Percentiles rank a stretch among this genome's conserved stretches.
Evolutionary conservation across 92 coral and sea anemone species (phyloP).

Genomic region (Bergia puertoricense): DNA sequence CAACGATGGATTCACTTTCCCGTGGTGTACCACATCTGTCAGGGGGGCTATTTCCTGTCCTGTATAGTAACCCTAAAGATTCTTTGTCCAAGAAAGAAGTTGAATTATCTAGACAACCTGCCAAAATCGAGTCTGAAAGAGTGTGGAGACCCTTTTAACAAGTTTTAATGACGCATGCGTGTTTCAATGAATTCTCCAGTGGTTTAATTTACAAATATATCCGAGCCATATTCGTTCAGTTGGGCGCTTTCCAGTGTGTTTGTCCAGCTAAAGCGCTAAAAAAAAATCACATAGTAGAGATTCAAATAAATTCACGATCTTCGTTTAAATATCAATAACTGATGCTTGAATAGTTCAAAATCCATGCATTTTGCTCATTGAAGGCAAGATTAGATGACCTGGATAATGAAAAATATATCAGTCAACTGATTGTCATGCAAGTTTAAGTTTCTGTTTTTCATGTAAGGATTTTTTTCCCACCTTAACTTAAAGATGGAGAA

Average conservation of each 20-base stretch:
- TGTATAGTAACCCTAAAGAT: conserved; percentile 31
- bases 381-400: too few relatives aligned
- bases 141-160: conserved; percentile 37
- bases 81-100: background rate
- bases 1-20: conserved; percentile 50
- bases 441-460: too few relatives aligned
- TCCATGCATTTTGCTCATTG: too few relatives aligned
- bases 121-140: conserved; percentile 23
- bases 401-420: too few relatives aligned
- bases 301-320: too few relatives aligned
- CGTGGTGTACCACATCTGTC: conserved; percentile 10
- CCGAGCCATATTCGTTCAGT: background rate
- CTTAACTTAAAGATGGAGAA: too few relatives aligned
- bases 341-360: too few relatives aligned
- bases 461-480: too few relatives aligned
- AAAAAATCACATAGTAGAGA: background rate
- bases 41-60: conserved; percentile 32
- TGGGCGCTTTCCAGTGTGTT: background rate
- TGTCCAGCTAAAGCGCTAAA: background rate
- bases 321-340: too few relatives aligned
- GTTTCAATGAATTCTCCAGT: background rate
- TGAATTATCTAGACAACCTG: conserved; percentile 21
- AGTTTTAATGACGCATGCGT: background rate
- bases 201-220: background rate
- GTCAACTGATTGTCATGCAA: too few relatives aligned